Evolutionary conservation across 2,888 invertebrate genomes (phyloP).

Genomic region (Acleris holmiana): DNA sequence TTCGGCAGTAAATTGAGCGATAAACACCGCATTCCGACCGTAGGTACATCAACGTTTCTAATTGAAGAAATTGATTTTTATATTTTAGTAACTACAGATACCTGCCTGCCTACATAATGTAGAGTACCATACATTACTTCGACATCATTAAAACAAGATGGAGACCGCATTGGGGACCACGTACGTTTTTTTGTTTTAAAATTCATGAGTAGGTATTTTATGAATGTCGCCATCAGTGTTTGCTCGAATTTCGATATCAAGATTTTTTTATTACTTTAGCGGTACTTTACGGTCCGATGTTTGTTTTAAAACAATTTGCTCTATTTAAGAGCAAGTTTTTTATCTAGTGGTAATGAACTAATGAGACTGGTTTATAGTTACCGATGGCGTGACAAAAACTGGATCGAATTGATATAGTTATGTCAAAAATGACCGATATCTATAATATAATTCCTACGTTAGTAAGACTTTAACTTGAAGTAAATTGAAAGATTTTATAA

Average conservation of each 20-base stretch:
- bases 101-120: background rate
- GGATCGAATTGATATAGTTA: constrained; percentile 15
- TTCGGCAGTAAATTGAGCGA: constrained; percentile 9
- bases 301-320: constrained; percentile 26
- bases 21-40: constrained; percentile 3
- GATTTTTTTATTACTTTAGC: constrained; percentile 6
- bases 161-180: background rate
- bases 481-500: background rate
- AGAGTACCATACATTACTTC: constrained; percentile 7
- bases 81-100: constrained; percentile 1
- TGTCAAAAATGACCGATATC: constrained; percentile 10
- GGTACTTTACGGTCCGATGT: background rate
- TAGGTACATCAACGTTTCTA: constrained; percentile 3
- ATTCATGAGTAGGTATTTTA: constrained; percentile 17
- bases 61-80: constrained; percentile 21
- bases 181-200: constrained; percentile 12
- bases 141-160: constrained; percentile 7
- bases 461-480: too few species aligned
- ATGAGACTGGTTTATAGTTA: background rate
- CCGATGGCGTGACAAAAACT: constrained; percentile 12
- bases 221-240: constrained; percentile 20
- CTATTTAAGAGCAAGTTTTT: constrained; percentile 10
- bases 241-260: constrained; percentile 23
- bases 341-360: background rate
- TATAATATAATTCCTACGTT: too few species aligned